phyloP scores from a whole-genome alignment of 2,888 invertebrate species.

The Ecdyonurus torrentis region DNA sequence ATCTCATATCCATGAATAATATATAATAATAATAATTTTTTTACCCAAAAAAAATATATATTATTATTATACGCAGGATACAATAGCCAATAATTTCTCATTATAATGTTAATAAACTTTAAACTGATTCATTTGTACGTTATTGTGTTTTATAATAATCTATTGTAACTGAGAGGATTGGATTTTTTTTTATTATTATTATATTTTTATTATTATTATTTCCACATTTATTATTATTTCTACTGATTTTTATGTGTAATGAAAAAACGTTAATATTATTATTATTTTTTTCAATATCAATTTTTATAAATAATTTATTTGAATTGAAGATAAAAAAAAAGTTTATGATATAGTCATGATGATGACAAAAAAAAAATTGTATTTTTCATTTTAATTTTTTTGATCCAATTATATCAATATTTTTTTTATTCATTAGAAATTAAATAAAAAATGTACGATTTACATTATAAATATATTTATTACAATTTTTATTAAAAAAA shows the following conservation, averaged over 20 bases:
- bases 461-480: background rate
- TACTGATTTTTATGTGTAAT: background rate
- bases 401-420: background rate
- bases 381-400: no score
- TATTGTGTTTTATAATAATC: slow-evolving; percentile 1
- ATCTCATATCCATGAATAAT: background rate
- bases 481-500: background rate
- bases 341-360: background rate
- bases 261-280: background rate
- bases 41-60: no score
- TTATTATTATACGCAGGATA: background rate
- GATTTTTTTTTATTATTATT: slow-evolving; percentile 1
- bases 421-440: background rate
- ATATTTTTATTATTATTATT: background rate
- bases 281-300: background rate
- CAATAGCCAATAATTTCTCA: slow-evolving; percentile 1
- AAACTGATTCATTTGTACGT: slow-evolving; percentile 1
- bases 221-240: background rate
- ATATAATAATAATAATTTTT: background rate
- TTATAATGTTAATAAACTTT: slow-evolving; percentile 1
- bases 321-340: background rate
- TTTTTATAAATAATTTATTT: background rate
- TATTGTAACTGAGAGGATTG: slow-evolving; percentile 2
- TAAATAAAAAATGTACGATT: background rate
- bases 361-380: background rate